These are phyloP conservation scores for Drosophila arizonae DNA, from an alignment of 1,140 invertebrate species.

Conservation along the genomic window DNA sequence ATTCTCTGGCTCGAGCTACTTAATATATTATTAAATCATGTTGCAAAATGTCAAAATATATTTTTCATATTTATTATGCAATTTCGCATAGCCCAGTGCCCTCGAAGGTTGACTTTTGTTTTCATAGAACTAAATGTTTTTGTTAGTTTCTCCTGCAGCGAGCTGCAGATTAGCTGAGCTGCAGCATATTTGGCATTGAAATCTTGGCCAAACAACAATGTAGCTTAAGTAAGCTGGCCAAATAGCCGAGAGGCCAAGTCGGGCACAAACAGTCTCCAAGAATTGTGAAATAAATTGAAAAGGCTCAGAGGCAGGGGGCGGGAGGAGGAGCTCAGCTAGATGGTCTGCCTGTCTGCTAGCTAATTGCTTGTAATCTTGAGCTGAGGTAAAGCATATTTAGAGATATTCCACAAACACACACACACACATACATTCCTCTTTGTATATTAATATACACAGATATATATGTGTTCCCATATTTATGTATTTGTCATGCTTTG, in stretches of 20 bases:
- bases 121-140: no score
- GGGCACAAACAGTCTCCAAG: not conserved
- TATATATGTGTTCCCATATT: constrained; percentile 14
- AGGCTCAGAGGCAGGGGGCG: not conserved
- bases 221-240: not conserved
- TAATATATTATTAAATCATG: no score
- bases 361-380: constrained; percentile 54
- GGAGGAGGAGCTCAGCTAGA: not conserved
- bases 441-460: not conserved
- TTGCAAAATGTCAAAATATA: no score
- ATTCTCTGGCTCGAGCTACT: no score
- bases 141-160: not conserved
- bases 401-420: not conserved
- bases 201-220: not conserved
- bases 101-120: no score
- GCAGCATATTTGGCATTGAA: constrained; percentile 1
- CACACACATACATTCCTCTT: no score
- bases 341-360: not conserved
- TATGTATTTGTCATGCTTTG: constrained; percentile 9
- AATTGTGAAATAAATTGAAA: not conserved
- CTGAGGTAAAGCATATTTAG: constrained; percentile 25
- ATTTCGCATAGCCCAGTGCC: no score
- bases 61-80: no score
- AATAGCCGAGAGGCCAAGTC: constrained; percentile 8
- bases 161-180: constrained; percentile 1